phyloP scores from a whole-genome alignment of 2,888 invertebrate species.

The Synanthedon formicaeformis region DNA sequence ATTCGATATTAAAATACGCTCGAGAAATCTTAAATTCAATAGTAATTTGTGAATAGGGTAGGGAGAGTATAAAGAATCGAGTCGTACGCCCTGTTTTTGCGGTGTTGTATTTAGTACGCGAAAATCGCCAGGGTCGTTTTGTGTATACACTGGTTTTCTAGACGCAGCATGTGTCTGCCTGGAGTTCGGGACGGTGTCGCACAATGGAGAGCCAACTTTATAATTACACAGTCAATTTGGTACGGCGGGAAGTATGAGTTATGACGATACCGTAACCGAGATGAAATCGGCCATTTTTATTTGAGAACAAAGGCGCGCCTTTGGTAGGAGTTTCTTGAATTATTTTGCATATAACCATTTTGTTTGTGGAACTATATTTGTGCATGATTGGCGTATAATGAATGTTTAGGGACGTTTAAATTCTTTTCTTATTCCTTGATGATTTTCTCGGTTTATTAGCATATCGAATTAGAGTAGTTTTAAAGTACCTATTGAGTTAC shows the following conservation, averaged over 20 bases:
- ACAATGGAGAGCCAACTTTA: slow-evolving; percentile 45
- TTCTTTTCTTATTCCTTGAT: not conserved
- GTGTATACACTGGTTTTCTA: slow-evolving; percentile 59
- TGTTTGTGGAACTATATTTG: slow-evolving; percentile 27
- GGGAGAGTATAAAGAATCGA: slow-evolving; percentile 51
- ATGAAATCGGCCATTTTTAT: slow-evolving; percentile 55
- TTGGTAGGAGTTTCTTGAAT: slow-evolving; percentile 25
- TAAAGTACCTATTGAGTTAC: too few species aligned
- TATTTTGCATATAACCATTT: slow-evolving; percentile 43
- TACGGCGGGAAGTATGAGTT: slow-evolving; percentile 58
- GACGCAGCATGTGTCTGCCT: slow-evolving; percentile 52
- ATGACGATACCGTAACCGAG: slow-evolving; percentile 54
- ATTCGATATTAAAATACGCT: slow-evolving; percentile 57
- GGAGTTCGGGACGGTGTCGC: slow-evolving; percentile 10
- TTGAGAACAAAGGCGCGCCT: slow-evolving; percentile 32
- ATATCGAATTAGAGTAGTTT: too few species aligned
- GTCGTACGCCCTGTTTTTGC: slow-evolving; percentile 60
- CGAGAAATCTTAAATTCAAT: slow-evolving; percentile 65
- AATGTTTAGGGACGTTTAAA: not conserved
- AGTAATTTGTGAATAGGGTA: slow-evolving; percentile 58
- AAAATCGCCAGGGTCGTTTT: slow-evolving; percentile 55
- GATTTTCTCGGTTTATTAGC: too few species aligned
- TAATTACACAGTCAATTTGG: slow-evolving; percentile 69
- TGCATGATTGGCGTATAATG: slow-evolving; percentile 38
- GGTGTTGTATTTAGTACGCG: slow-evolving; percentile 64